Evolutionary conservation across 2,797 vertebrate species (phyloP).

Genomic region (Syngnathus rostellatus): DNA sequence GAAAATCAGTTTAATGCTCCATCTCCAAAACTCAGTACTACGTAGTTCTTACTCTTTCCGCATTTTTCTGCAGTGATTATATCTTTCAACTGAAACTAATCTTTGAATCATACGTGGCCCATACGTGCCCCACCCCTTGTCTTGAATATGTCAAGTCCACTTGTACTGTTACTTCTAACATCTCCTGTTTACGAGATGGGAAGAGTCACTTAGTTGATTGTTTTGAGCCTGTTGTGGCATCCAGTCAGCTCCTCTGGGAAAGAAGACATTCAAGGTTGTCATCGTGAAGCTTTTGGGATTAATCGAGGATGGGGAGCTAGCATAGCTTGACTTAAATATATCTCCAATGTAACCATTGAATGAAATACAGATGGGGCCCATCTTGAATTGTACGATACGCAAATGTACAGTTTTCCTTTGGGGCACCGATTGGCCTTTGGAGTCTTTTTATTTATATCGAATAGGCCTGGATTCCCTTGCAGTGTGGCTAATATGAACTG

Average conservation of each 20-base stretch:
- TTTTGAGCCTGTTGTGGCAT: slow-evolving; percentile 9
- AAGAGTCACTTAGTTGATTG: neutral
- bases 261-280: slow-evolving; percentile 35
- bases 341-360: slow-evolving; percentile 11
- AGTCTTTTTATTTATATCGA: slow-evolving; percentile 19
- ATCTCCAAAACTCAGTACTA: neutral
- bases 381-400: neutral
- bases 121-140: neutral
- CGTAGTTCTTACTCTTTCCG: neutral
- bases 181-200: neutral
- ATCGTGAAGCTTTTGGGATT: slow-evolving; percentile 26
- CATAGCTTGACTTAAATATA: slow-evolving; percentile 15
- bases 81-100: neutral
- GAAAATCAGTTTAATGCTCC: neutral
- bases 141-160: neutral
- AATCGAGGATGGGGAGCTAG: slow-evolving; percentile 16
- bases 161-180: neutral
- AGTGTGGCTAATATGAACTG: slow-evolving; percentile 44
- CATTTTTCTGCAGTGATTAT: neutral
- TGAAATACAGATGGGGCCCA: slow-evolving; percentile 8
- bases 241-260: slow-evolving; percentile 11
- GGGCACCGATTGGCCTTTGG: slow-evolving; percentile 22
- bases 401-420: slow-evolving; percentile 18
- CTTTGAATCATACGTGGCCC: neutral
- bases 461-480: slow-evolving; percentile 21